Evolutionary conservation across 2,888 invertebrate species (phyloP).

Genomic region (Aporophyla nigra): DNA sequence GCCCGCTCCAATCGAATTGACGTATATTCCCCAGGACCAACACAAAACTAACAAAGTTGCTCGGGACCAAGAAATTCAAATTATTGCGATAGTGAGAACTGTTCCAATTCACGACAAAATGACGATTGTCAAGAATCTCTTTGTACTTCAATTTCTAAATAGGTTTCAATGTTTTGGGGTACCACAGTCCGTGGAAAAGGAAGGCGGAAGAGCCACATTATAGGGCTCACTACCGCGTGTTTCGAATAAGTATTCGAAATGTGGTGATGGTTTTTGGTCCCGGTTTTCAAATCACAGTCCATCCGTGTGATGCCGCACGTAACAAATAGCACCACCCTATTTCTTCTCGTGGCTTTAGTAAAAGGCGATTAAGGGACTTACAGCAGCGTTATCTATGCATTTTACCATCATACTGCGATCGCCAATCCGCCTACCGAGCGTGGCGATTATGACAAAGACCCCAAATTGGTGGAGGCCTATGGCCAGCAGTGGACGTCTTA

Average conservation of each 20-base stretch:
- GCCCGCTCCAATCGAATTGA: neutral
- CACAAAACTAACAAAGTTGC: constrained; percentile 36
- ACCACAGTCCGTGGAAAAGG: neutral
- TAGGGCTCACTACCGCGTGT: neutral
- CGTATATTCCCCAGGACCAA: constrained; percentile 21
- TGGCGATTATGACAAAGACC: too few species aligned
- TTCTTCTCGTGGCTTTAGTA: too few species aligned
- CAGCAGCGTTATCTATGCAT: too few species aligned
- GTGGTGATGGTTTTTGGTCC: neutral
- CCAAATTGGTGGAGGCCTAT: too few species aligned
- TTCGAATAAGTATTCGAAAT: too few species aligned
- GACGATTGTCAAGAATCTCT: constrained; percentile 44
- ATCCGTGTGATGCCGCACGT: too few species aligned
- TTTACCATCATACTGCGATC: too few species aligned
- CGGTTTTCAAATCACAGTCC: neutral
- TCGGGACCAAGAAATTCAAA: constrained; percentile 59
- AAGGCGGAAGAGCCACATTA: neutral
- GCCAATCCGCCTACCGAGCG: too few species aligned
- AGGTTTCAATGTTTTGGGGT: constrained; percentile 32
- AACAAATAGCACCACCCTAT: too few species aligned
- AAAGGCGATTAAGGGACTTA: too few species aligned
- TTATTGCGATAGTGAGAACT: constrained; percentile 52
- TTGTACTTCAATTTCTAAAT: constrained; percentile 35
- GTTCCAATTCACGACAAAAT: constrained; percentile 37
- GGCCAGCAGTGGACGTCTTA: too few species aligned